phyloP scores from a whole-genome alignment of 2,888 invertebrate species.

The Thecocarcelia acutangulata region DNA sequence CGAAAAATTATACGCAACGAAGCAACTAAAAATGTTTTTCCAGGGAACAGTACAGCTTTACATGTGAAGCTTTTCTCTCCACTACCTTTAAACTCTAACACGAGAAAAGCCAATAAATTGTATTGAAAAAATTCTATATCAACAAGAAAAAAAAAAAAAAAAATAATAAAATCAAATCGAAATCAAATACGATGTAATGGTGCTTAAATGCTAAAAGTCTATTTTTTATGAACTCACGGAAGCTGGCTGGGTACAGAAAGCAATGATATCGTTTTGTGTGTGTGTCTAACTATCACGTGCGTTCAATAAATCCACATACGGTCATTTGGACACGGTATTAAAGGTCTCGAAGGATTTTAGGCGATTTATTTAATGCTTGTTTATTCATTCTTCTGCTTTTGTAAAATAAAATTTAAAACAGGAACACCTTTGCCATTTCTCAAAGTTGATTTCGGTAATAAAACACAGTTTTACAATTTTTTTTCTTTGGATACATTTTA shows the following conservation, averaged over 20 bases:
- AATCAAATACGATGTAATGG: slow-evolving; percentile 66
- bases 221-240: background rate
- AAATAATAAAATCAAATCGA: slow-evolving; percentile 47
- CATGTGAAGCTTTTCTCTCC: background rate
- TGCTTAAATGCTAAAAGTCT: slow-evolving; percentile 62
- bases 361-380: slow-evolving; percentile 55
- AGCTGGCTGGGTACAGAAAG: background rate
- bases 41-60: background rate
- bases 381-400: slow-evolving; percentile 2
- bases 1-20: background rate
- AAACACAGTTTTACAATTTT: slow-evolving; percentile 22
- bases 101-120: slow-evolving; percentile 56
- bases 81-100: background rate
- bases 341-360: slow-evolving; percentile 72
- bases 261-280: slow-evolving; percentile 37
- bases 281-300: slow-evolving; percentile 77
- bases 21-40: slow-evolving; percentile 1
- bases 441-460: slow-evolving; percentile 20
- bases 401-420: slow-evolving; percentile 24
- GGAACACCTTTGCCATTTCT: slow-evolving; percentile 45
- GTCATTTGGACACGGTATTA: slow-evolving; percentile 74
- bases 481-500: background rate
- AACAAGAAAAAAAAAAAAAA: slow-evolving; percentile 5
- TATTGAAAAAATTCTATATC: slow-evolving; percentile 29
- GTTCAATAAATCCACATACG: slow-evolving; percentile 77